Base-by-base conservation (phyloP, 2,797 vertebrate species). In the Petrocephalus sullivani region DNA sequence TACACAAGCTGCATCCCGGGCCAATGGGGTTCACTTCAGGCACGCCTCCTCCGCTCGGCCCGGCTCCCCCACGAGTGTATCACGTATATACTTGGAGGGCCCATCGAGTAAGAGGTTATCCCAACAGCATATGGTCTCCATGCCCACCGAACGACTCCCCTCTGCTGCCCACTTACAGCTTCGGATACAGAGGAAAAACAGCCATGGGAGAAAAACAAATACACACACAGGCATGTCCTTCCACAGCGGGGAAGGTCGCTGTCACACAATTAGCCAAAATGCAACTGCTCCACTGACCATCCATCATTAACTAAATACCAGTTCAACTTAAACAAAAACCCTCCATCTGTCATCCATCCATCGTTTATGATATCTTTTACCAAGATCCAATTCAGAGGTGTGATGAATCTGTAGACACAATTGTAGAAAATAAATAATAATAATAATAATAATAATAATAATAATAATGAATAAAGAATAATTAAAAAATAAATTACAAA, bases 81-180 rank as follows among this genome's bases (percentile, higher is more conserved):
- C 75, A 8, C 75, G 10, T n/a, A 82, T 10, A 19, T 21, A 90
- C 92, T 91, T 89, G 61, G 91, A 89, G 93, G 91, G 90, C 88
- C 83, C 90, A 87, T 78, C 87, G 89, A 92, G 95, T 94, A 91
- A 94, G 89, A 93, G 93, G 93, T 91, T 94, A 94, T 94, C 92
- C 90, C 94, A 94, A 95, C 92, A 94, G 93, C 94, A 95, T 94
- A 95, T 95, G 93, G 94, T 92, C 92, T 37, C 87, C 90, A 88
- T 88, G 89, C 90, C 89, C 92, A 92, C 91, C 89, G 89, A 88
- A 93, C 93, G 92, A 92, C 84, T 87, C 41, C 82, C 49, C 82
- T 51, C 49, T 85, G 12, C 51, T 23, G 46, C 6, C 49, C 3
- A 19, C 49, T 85, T 85, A 81, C 56, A 37, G 75, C 23, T n/a